Base-by-base conservation (phyloP, 1,140 invertebrate species). In the Heliconius hermathena region DNA sequence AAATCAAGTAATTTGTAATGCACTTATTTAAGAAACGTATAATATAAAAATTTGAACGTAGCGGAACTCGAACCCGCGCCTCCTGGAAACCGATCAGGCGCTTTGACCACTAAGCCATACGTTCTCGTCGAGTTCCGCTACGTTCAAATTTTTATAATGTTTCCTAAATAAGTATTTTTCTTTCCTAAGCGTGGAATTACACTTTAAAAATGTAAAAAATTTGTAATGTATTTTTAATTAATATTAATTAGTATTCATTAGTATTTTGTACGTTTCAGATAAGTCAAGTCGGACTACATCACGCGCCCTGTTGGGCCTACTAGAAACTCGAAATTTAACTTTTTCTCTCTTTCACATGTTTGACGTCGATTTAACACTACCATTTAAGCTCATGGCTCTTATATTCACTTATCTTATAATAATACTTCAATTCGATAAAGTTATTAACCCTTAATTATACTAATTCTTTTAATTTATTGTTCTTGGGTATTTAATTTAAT, bases 341-440 rank as follows among this genome's bases (percentile, higher is more conserved):
- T 91, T 91, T 74, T 86, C 86, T 13, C 83, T 92, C 0, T 80
- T 92, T 60, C 85, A 89, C 41, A 89, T 90, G 85, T 78, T 92
- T 71, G 84, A 91, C 75, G 85, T 92, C 57, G 85, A 90, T 74
- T 85, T 90, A 70, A 89, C 90, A 0, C 80, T 92, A n/a, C 91
- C 90, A 1, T 89, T 91, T 76, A 89, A 89, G 70, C 89, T 90
- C 60, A 81, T 91, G 8, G 85, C 86, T 0, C 79, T 92, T 20
- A 79, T 90, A 2, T 79, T 87, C 11, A 91, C 90, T 1, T 92
- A 92, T 71, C 84, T 91, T n/a, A 89, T 92, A 60, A 92, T 92
- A 66, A 36, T 90, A 36, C 75, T 92, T 38, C 90, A 92, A 76
- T 91, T 92, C 66, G 84, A 90, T 73, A 92, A 92, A 84, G 89